phyloP scores from a whole-genome alignment of 2,888 invertebrate genomes.

The Achlya flavicornis region DNA sequence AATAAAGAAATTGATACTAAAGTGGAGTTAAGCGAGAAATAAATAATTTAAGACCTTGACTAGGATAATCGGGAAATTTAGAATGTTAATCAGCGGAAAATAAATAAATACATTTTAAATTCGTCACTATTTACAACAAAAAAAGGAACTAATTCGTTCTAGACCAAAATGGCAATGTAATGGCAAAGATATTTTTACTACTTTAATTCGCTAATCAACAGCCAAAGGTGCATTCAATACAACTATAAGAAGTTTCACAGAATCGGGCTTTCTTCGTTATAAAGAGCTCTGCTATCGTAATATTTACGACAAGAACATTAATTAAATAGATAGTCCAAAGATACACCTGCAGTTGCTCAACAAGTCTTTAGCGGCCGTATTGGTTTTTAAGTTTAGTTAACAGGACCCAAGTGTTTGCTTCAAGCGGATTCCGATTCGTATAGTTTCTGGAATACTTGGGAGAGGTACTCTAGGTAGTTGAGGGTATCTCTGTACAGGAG shows the following conservation, averaged over 20 bases:
- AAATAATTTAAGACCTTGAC: constrained; percentile 80
- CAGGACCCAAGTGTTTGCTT: constrained; percentile 41
- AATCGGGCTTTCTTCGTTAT: constrained; percentile 45
- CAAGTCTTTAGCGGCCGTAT: constrained; percentile 39
- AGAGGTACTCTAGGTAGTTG: constrained; percentile 69
- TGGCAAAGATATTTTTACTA: constrained; percentile 76
- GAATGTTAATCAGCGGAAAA: constrained; percentile 66
- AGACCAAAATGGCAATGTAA: constrained; percentile 82
- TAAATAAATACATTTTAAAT: constrained; percentile 78
- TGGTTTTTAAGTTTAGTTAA: constrained; percentile 32
- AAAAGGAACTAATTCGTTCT: constrained; percentile 81
- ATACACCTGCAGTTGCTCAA: constrained; percentile 19
- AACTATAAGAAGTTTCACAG: constrained; percentile 47
- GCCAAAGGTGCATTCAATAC: constrained; percentile 65
- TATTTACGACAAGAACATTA: constrained; percentile 23
- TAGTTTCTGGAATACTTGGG: constrained; percentile 65
- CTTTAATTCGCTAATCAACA: constrained; percentile 64
- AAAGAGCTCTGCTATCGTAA: constrained; percentile 40
- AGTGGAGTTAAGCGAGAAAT: constrained; percentile 65
- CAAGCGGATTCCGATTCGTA: constrained; percentile 50
- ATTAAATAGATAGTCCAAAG: constrained; percentile 27
- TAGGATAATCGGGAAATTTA: constrained; percentile 80
- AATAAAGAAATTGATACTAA: constrained; percentile 66
- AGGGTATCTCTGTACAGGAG: constrained; percentile 71
- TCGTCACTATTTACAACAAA: constrained; percentile 78